Percentiles rank a stretch among this genome's conserved stretches.
Evolutionary conservation across 2,888 invertebrate species (phyloP).

Genomic region (Opisthograptis luteolata): DNA sequence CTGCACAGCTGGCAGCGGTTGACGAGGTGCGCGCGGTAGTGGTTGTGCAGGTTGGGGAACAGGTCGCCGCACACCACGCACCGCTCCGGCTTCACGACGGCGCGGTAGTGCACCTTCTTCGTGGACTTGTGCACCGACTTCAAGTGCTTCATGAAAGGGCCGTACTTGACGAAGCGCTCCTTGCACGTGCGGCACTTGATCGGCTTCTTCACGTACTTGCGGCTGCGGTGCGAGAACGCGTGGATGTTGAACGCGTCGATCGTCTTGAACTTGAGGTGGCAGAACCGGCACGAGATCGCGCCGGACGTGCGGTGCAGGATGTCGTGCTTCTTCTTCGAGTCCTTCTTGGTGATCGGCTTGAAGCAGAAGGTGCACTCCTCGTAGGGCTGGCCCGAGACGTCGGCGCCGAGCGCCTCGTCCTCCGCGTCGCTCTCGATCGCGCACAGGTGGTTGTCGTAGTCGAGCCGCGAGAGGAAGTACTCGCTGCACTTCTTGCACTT

Average conservation of each 20-base stretch:
- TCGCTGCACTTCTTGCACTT: slow-evolving; percentile 77
- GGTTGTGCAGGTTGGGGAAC: slow-evolving; percentile 85
- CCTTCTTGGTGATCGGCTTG: slow-evolving; percentile 69
- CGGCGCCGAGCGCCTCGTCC: slow-evolving; percentile 39
- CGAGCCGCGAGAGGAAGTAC: slow-evolving; percentile 70
- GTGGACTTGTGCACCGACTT: slow-evolving; percentile 64
- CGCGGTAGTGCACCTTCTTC: slow-evolving; percentile 74
- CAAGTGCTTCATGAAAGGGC: slow-evolving; percentile 76
- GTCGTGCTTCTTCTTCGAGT: slow-evolving; percentile 65
- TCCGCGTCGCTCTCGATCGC: slow-evolving; percentile 77
- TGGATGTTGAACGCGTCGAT: slow-evolving; percentile 79
- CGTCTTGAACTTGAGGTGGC: slow-evolving; percentile 75
- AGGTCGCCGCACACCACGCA: slow-evolving; percentile 85
- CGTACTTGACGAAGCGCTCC: slow-evolving; percentile 75
- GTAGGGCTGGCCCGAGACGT: slow-evolving; percentile 51
- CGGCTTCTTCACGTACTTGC: slow-evolving; percentile 75
- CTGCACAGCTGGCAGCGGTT: slow-evolving; percentile 80
- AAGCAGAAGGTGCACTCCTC: slow-evolving; percentile 79
- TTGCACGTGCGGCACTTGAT: slow-evolving; percentile 73
- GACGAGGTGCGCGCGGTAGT: slow-evolving; percentile 84
- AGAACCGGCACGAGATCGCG: slow-evolving; percentile 78
- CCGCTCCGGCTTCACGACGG: slow-evolving; percentile 75
- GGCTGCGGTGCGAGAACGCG: slow-evolving; percentile 75
- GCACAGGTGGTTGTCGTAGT: slow-evolving; percentile 75
- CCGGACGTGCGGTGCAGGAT: slow-evolving; percentile 71